Base-by-base conservation (phyloP, 2,888 invertebrate species). In the Tyria jacobaeae region DNA sequence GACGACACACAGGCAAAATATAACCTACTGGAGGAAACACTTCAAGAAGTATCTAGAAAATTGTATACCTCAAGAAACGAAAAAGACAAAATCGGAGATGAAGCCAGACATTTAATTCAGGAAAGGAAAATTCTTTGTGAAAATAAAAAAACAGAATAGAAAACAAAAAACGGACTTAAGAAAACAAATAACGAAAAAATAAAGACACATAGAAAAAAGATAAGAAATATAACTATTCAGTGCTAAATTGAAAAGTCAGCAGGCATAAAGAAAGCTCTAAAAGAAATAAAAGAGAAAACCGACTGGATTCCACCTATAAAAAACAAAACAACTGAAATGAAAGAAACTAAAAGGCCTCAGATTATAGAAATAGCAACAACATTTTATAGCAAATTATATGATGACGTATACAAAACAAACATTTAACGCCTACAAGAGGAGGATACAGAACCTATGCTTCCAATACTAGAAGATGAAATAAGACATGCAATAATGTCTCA, bases 241-340 rank as follows among this genome's bases (percentile, higher is more conserved):
- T 25, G 47, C 24, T 59, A 62, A 41, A 52, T 62, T 41, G 24
- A 34, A 52, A 56, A 34, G 17, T 25, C 66, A 5, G 62, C 57
- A 62, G 62, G 66, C 14, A 54, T 49, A 27, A 62, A 62, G 39
- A 62, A 66, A 49, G 62, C 66, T 9, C 47, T 58, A 12, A 60
- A 62, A 44, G 62, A 62, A 57, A 25, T 58, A 15, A 50, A n/a
- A 37, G 59, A 62, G 37, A 50, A 50, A 1, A 59, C 25, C 24
- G 0, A 0, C 2, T 59, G 58, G 58, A 59, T 52, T 27, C 52
- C 52, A 21, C 34, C 4, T 3, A 52, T 59, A 6, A 59, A 41
- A 52, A 59, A 21, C 25, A 51, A 58, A 14, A 48, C 21, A 48
- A 15, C 47, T 21, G 21, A 12, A 15, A 56, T 2, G 48, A 56